Evolutionary conservation across 2,888 invertebrate species (phyloP), one percentile per base, ranked within the genome.

Genomic region (Agrochola macilenta): DNA sequence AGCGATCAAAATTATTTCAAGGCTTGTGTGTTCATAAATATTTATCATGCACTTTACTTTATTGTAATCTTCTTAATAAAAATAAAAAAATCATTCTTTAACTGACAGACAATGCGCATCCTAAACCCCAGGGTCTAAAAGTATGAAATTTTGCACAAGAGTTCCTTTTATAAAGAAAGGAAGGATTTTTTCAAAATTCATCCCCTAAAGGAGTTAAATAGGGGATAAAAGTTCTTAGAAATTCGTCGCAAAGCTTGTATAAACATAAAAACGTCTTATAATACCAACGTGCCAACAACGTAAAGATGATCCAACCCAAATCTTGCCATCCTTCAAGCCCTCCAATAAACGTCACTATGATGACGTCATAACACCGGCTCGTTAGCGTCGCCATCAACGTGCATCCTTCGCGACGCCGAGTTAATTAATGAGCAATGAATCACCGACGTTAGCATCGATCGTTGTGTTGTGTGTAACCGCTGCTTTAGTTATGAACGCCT

Each of bases 361-460:
- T 72, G 78, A 82, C 71, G 83, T 83, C 83, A 83, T 69, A 82
- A 80, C 69, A 80, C 81, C 68, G 64, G 69, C 69, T 82, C 87
- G 74, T 84, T 83, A 86, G 69, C 79, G 76, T 63, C 65, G 74
- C 74, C 84, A 74, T 81, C 73, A 78, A 35, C 74, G 77, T 71
- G 73, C 86, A 83, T 86, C 83, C 78, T 83, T 74, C 76, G 52
- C 81, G 74, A 81, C 71, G 77, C 64, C 63, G 52, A 74, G 77
- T 77, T 87, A 81, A 86, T 86, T 87, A 86, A 87, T 82, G 85
- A 85, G 85, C 75, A 69, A 77, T 82, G 82, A 75, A 86, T 87
- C 74, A 76, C 82, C 71, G 75, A 74, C 73, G 78, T 64, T 74
- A 54, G 60, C 54, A 76, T 86, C 84, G 71, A 83, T 85, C 54